Evolutionary conservation across 2,113 vertebrate genomes (phyloP).

Genomic region (Pelmatolapia mariae): DNA sequence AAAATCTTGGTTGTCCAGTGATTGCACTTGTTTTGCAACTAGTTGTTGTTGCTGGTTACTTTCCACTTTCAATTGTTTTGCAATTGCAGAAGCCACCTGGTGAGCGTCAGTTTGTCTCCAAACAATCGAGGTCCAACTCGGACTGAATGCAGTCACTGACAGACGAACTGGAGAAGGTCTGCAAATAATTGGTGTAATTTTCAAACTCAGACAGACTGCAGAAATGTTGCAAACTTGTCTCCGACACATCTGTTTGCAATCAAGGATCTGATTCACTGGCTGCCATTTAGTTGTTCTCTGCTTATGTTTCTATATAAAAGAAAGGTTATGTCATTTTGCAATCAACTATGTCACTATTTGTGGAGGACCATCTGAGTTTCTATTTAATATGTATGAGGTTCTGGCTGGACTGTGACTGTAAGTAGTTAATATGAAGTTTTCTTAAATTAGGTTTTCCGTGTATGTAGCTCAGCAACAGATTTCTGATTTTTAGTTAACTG

Average conservation of each 20-base stretch:
- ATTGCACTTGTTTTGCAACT: neutral
- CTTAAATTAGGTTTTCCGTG: accelerated
- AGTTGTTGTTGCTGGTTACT: neutral
- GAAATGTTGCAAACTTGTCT: neutral
- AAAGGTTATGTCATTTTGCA: neutral
- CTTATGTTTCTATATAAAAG: neutral
- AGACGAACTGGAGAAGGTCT: neutral
- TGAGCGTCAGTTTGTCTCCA: neutral
- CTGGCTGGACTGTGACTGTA: accelerated
- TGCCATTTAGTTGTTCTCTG: neutral
- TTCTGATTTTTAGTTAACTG: accelerated
- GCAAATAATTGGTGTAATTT: neutral
- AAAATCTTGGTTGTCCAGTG: neutral
- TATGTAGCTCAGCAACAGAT: neutral
- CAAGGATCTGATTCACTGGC: neutral
- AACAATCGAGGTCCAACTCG: neutral
- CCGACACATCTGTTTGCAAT: neutral
- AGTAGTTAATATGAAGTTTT: neutral
- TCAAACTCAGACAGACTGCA: neutral
- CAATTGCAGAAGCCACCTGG: accelerated
- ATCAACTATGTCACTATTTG: neutral
- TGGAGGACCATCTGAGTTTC: neutral
- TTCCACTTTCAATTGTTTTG: neutral
- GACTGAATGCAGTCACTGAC: neutral
- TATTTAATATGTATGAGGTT: neutral